Evolutionary conservation across 2,888 invertebrate species (phyloP), one percentile per base, ranked within the genome.

Genomic region (Trichacis sp.): DNA sequence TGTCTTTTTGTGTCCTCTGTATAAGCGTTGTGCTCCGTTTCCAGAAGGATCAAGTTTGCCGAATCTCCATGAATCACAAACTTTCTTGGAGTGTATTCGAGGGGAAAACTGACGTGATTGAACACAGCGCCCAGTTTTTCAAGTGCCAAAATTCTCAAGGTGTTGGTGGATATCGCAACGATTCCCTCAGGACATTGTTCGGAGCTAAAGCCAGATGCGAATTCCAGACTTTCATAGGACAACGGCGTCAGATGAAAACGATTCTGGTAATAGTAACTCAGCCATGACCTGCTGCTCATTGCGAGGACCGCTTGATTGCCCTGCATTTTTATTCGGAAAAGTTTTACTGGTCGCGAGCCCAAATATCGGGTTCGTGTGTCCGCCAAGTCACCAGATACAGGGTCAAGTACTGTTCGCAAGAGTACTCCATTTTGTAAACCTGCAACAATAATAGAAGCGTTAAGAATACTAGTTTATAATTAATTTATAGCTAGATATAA

Each of bases 181-280:
- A 99, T 97, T 71, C 99, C 99, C 85, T 99, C 99, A 0, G 97
- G 96, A 87, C 99, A 99, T 85, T 99, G 99, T 85, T 99, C 98
- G 71, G 93, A 93, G 82, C 91, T 91, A 84, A 99, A 99, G 1
- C 98, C 98, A 1, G 98, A 96, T 0, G 99, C 98, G 85, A 96
- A 98, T 82, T 99, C 99, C 58, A 99, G 86, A 57, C 96, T 93
- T 84, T 98, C 98, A 80, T 99, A 99, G 0, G 97, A 97, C 0
- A 98, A 85, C 0, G 98, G 98, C 0, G 98, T 98, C 46, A 98
- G 87, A 84, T 98, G 97, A 78, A 96, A 96, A 52, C 95, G 89
- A 85, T 96, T 98, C 85, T 99, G 99, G 84, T 98, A 97, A 78
- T 96, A 96, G 82, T 99, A 99, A 78, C 97, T 97, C 18, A 99